phyloP scores from a whole-genome alignment of 2,888 invertebrate genomes.

The Linhomoeus sp. region DNA sequence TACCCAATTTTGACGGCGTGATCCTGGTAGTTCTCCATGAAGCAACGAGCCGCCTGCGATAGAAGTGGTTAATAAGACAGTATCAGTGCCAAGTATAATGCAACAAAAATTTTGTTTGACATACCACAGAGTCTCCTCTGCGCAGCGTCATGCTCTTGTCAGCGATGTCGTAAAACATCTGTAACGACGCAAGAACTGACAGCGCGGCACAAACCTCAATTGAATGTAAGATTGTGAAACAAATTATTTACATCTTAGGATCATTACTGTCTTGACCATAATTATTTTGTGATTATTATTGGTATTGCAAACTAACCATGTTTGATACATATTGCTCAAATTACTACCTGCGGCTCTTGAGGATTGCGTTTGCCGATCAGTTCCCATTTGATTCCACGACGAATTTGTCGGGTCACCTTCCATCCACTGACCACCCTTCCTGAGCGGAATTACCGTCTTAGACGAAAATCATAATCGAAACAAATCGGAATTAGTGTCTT shows the following conservation, averaged over 20 bases:
- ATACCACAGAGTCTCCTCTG: constrained; percentile 47
- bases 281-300: no score
- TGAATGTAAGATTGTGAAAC: no score
- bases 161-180: constrained; percentile 76
- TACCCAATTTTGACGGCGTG: constrained; percentile 7
- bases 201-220: no score
- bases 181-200: no score
- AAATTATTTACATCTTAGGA: no score
- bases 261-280: no score
- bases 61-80: neutral
- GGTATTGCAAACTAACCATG: no score
- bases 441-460: constrained; percentile 24
- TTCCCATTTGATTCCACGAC: constrained; percentile 46
- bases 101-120: constrained; percentile 8
- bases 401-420: constrained; percentile 36
- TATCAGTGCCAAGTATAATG: neutral
- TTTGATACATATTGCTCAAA: no score
- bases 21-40: constrained; percentile 21
- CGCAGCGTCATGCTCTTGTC: constrained; percentile 41
- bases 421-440: constrained; percentile 65
- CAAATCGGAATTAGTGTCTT: constrained; percentile 8
- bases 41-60: constrained; percentile 14
- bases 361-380: constrained; percentile 68
- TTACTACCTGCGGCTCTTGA: constrained; percentile 42
- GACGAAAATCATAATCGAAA: neutral